Conservation (phyloP, 1,140 invertebrate genomes). For the Aphelinus atriplicis region DNA sequence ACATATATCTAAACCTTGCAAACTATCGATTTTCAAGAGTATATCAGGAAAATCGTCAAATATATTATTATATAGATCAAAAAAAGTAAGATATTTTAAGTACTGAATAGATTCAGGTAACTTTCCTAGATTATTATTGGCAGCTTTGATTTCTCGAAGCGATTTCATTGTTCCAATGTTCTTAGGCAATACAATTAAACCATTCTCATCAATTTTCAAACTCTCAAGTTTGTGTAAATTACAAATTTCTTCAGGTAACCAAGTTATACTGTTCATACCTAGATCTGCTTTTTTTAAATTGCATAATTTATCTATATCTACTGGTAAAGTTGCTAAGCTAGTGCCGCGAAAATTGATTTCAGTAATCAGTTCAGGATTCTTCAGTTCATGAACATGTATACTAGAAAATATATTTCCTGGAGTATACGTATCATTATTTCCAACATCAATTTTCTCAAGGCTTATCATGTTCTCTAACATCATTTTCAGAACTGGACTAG, state of each 20-base stretch:
- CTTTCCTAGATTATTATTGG: conserved; percentile 9
- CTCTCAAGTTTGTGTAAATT: conserved; percentile 24
- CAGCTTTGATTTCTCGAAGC: conserved; percentile 14
- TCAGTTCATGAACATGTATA: conserved; percentile 17
- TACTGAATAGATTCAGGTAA: conserved; percentile 32
- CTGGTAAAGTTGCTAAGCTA: not conserved
- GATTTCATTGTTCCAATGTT: conserved; percentile 30
- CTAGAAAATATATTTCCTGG: conserved; percentile 19
- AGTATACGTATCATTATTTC: conserved; percentile 8
- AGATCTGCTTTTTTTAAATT: conserved; percentile 33
- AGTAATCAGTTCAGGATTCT: conserved; percentile 12
- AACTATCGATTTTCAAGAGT: conserved; percentile 9
- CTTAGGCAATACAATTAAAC: conserved; percentile 21
- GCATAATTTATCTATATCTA: conserved; percentile 1
- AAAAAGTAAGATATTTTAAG: conserved; percentile 13
- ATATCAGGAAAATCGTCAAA: conserved; percentile 28
- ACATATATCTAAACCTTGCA: conserved; percentile 34
- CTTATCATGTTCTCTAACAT: conserved; percentile 28
- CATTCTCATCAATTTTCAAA: conserved; percentile 32
- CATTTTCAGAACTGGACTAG: conserved; percentile 23
- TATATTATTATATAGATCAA: conserved; percentile 31
- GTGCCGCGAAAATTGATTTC: conserved; percentile 32
- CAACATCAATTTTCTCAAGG: conserved; percentile 24
- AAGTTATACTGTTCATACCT: conserved; percentile 21
- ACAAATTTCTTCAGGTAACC: conserved; percentile 36